Evolutionary conservation across 1,140 invertebrate species (phyloP), one percentile per base, ranked within the genome.

Genomic region (Spodoptera frugiperda): DNA sequence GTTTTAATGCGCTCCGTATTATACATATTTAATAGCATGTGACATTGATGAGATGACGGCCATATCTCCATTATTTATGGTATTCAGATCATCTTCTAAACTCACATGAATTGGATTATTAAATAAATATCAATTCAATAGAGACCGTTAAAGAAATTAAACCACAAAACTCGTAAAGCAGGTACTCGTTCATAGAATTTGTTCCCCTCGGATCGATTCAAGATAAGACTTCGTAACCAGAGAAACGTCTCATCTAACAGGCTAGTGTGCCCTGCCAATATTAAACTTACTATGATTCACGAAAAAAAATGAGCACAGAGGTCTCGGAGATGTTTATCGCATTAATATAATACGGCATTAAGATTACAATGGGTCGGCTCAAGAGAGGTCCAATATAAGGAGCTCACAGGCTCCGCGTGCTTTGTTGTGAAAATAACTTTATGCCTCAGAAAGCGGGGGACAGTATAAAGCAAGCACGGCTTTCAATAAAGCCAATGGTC

Each of bases 351-450:
- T 92, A 92, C 86, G 79, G 89, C 87, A 93, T 92, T 93, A 91
- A 91, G 92, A 92, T 92, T 86, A 93, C 92, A 93, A 93, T 92
- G 86, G 90, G 68, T 79, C 85, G 88, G 89, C 89, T 93, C 87
- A 84, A 88, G 89, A 91, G 87, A 91, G 89, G 89, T 87, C 88
- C 90, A 93, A 92, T 92, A 89, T 91, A 92, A 89, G 89, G 82
- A 86, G 89, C 88, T 91, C 84, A 84, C 83, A 88, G 85, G 78
- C 80, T 79, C 82, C 78, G 82, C 79, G 65, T 84, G 87, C 89
- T 90, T 93, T 93, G 92, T 92, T 92, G 92, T 90, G 90, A 89
- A 89, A 91, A 93, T 93, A 93, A 91, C 89, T 91, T 93, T 91
- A 90, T 92, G 88, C 90, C 82, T 86, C 85, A 83, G 79, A 90